Evolutionary conservation across 1,140 invertebrate species (phyloP).

Genomic region (Oryzaephilus surinamensis): DNA sequence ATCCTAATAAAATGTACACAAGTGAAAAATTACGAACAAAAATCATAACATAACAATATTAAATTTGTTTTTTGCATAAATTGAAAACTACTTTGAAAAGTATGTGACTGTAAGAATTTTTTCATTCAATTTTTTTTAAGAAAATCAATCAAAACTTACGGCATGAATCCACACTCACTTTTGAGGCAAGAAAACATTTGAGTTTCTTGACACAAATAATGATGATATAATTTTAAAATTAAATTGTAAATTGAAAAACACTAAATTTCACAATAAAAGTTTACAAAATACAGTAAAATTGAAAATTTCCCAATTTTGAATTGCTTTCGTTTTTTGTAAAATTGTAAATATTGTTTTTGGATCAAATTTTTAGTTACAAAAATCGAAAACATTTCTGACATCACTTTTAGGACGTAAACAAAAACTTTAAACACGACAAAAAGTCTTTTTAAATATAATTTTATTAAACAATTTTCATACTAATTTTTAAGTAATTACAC

Average conservation of each 20-base stretch:
- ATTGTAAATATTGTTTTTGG: neutral
- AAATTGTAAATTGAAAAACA: neutral
- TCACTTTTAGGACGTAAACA: neutral
- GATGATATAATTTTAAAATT: neutral
- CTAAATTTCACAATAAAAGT: neutral
- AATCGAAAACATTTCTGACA: neutral
- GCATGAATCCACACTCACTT: conserved; percentile 7
- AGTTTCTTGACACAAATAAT: conserved; percentile 15
- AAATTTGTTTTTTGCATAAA: neutral
- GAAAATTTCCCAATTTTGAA: neutral
- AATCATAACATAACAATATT: neutral
- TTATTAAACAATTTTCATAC: neutral
- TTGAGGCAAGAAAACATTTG: conserved; percentile 16
- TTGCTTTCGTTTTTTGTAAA: neutral
- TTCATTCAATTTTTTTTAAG: neutral
- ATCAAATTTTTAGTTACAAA: neutral
- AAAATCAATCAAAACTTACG: neutral
- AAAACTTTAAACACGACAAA: neutral
- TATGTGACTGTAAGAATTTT: neutral
- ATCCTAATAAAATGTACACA: too few species aligned
- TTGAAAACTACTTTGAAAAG: neutral
- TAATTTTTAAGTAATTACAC: too few species aligned
- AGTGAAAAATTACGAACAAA: too few species aligned
- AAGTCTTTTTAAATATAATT: neutral
- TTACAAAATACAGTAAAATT: neutral